Conservation (phyloP, 1,140 invertebrate genomes). For the Acromyrmex heyeri region DNA sequence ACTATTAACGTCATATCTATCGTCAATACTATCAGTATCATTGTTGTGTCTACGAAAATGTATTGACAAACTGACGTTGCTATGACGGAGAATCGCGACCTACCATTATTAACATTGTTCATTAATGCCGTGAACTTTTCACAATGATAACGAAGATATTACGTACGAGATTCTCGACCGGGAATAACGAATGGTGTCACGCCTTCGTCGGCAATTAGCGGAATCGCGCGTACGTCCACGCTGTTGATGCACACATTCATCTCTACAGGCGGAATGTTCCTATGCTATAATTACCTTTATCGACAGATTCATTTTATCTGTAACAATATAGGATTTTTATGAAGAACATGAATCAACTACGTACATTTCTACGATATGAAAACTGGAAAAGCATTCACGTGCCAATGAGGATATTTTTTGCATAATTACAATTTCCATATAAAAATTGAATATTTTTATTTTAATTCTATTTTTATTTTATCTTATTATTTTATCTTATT, state of each 20-base stretch:
- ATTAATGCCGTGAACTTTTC: slow-evolving; percentile 64
- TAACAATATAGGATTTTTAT: slow-evolving; percentile 57
- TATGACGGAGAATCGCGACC: slow-evolving; percentile 37
- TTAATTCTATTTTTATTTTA: not conserved
- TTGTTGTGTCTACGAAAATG: slow-evolving; percentile 47
- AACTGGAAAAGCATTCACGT: slow-evolving; percentile 47
- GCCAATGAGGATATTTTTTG: slow-evolving; percentile 40
- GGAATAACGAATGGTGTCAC: slow-evolving; percentile 49
- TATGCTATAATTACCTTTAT: slow-evolving; percentile 31
- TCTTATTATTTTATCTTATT: no score
- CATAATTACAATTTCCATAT: slow-evolving; percentile 42
- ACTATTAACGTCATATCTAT: slow-evolving; percentile 66
- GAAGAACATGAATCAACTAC: slow-evolving; percentile 54
- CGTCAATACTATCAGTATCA: slow-evolving; percentile 63
- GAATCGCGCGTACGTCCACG: slow-evolving; percentile 25
- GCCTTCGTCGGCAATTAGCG: slow-evolving; percentile 49
- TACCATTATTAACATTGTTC: slow-evolving; percentile 41
- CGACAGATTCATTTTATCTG: slow-evolving; percentile 47
- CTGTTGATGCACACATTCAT: slow-evolving; percentile 60
- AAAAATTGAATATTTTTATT: not conserved
- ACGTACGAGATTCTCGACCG: slow-evolving; percentile 22
- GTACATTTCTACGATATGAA: slow-evolving; percentile 25
- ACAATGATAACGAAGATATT: slow-evolving; percentile 46
- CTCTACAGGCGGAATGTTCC: slow-evolving; percentile 24
- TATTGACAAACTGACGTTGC: not conserved